phyloP scores from a whole-genome alignment of 2,797 vertebrate genomes.

The Agapornis canus region DNA sequence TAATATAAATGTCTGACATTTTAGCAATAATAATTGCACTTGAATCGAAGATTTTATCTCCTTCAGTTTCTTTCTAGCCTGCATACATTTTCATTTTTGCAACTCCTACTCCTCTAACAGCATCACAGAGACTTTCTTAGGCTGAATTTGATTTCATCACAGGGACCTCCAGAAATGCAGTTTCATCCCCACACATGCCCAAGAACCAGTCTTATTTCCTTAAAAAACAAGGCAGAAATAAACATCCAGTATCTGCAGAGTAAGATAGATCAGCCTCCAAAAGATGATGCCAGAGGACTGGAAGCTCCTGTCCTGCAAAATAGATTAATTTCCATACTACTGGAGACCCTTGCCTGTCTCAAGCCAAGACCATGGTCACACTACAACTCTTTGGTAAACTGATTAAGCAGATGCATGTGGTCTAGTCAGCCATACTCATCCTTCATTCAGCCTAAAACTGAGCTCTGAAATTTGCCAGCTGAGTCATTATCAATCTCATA shows the following conservation, averaged over 20 bases:
- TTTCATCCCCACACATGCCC: neutral
- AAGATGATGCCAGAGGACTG: neutral
- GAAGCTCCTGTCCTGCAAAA: neutral
- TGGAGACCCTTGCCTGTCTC: rapidly evolving
- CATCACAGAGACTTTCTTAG: neutral
- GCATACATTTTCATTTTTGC: neutral
- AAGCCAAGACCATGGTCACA: neutral
- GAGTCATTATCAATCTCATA: neutral
- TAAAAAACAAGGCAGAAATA: neutral
- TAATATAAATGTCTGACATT: neutral
- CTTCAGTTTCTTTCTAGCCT: neutral
- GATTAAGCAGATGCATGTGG: neutral
- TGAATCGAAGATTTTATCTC: neutral
- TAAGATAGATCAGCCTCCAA: neutral
- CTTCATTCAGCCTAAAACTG: neutral
- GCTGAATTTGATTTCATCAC: neutral
- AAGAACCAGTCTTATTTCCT: neutral
- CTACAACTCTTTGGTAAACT: neutral
- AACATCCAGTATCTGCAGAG: neutral
- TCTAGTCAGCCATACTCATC: neutral
- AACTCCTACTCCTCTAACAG: neutral
- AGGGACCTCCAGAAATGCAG: neutral
- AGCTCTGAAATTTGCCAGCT: neutral
- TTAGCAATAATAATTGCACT: neutral
- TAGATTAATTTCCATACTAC: neutral